A percentile compares a stretch with the other conserved stretches of the same genome.
phyloP scores from a whole-genome alignment of 2,797 vertebrate genomes.

The Melanotaenia maccullochi region DNA sequence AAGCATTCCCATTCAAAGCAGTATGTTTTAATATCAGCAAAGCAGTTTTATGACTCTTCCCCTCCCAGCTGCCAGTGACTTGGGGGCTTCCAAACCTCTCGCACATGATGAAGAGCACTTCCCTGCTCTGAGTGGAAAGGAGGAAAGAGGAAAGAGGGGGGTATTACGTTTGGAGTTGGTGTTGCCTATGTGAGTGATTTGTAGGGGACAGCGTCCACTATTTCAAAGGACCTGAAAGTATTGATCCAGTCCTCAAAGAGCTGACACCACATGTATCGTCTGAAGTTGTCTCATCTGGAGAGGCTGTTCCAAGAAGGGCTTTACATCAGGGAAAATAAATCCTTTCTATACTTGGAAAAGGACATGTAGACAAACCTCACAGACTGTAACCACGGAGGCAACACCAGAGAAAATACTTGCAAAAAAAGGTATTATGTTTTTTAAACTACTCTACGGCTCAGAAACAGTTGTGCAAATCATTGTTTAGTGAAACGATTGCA shows the following conservation, averaged over 20 bases:
- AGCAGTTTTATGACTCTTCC: constrained; percentile 35
- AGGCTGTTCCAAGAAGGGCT: constrained; percentile 35
- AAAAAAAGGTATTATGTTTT: neutral
- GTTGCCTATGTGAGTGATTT: constrained; percentile 70
- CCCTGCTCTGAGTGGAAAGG: constrained; percentile 26
- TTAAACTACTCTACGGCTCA: neutral
- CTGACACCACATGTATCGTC: constrained; percentile 64
- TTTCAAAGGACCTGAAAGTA: constrained; percentile 70
- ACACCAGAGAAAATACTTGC: neutral
- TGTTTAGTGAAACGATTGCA: neutral
- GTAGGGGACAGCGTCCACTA: constrained; percentile 56
- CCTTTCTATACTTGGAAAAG: neutral
- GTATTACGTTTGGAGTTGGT: constrained; percentile 28
- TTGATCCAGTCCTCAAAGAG: constrained; percentile 63
- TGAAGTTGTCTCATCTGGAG: constrained; percentile 46
- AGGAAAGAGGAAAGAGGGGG: neutral
- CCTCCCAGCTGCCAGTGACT: constrained; percentile 41
- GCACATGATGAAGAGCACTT: constrained; percentile 52
- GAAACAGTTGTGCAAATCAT: neutral
- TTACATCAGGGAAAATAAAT: constrained; percentile 10
- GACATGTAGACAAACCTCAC: neutral
- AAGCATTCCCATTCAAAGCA: constrained; percentile 18
- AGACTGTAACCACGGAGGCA: neutral
- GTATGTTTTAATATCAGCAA: constrained; percentile 30
- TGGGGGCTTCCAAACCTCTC: constrained; percentile 33